Conservation (phyloP, 2,113 vertebrate genomes). For the Hyaena hyaena region DNA sequence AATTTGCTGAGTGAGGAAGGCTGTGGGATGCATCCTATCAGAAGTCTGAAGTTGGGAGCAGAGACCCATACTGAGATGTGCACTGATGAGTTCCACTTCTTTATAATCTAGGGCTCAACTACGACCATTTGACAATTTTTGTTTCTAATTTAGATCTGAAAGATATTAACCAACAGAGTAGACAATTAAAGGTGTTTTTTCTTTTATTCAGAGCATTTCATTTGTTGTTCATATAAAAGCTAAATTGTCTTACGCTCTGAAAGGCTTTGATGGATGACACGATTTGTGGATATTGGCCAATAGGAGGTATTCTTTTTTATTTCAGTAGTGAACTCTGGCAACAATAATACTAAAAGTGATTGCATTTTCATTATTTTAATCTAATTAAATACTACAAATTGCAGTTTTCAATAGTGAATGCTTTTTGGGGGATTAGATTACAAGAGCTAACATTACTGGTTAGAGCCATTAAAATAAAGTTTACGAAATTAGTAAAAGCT, state of each 20-base stretch:
- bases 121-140: not conserved
- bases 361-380: constrained; percentile 48
- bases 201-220: constrained; percentile 20
- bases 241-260: constrained; percentile 65
- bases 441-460: not conserved
- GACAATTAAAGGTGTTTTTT: constrained; percentile 14
- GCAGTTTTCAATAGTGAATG: not conserved
- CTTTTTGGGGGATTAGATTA: constrained; percentile 16
- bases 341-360: not conserved
- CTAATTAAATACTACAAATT: constrained; percentile 51
- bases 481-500: constrained; percentile 33
- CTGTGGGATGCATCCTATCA: not conserved
- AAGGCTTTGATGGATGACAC: constrained; percentile 45
- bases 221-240: constrained; percentile 37
- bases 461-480: constrained; percentile 46
- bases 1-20: not conserved
- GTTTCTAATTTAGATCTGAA: constrained; percentile 39
- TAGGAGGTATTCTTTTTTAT: not conserved
- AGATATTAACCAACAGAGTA: not conserved
- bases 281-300: not conserved
- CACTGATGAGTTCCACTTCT: not conserved
- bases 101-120: not conserved
- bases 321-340: constrained; percentile 31
- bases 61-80: not conserved
- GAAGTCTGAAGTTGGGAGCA: not conserved